Evolutionary conservation across 2,113 vertebrate genomes (phyloP), one percentile per base, ranked within the genome.

Genomic region (Pagrus major): DNA sequence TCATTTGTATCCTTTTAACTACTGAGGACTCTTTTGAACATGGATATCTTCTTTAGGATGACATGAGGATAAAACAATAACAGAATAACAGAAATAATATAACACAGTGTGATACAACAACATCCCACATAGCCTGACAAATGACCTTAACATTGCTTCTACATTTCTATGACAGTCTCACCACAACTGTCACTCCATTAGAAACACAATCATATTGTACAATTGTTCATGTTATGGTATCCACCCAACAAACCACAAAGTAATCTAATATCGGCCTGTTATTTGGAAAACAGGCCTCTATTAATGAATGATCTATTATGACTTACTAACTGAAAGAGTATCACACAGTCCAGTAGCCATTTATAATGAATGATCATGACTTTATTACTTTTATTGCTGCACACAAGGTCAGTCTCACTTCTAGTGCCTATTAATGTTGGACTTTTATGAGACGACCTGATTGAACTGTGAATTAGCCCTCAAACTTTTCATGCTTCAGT

Each of bases 301-400:
- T 29, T 52, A 27, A 11, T 23, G 5, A 71, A 67, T 20, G 58
- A 58, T 11, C 23, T 54, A 20, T 55, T 27, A 47, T 51, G 66
- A 66, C 3, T 59, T 14, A 44, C 23, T 41, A 54, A 63, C 18
- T 60, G 25, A 52, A 42, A 41, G 16, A 66, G 64, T 20, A 7
- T 49, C 33, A n/a, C 41, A 58, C 31, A 37, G 35, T 46, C 51
- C 49, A 33, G 23, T n/a, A 21, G 3, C 9, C 27, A 21, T 46
- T 31, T 16, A 81, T 71, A 85, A 78, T 67, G 68, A 71, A 54
- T 76, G 65, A 73, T 82, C 47, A 61, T 61, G 41, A 65, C 66
- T 73, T 81, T 4, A 63, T 84, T 81, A 39, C 47, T 83, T 83
- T 85, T 85, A 79, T 61, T 49, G 33, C 60, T 46, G 68, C 63